A percentile compares a stretch with the other conserved stretches of the same genome.
These are phyloP conservation scores for Oplegnathus fasciatus DNA, from an alignment of 2,113 vertebrate species.

Conservation along the genomic window DNA sequence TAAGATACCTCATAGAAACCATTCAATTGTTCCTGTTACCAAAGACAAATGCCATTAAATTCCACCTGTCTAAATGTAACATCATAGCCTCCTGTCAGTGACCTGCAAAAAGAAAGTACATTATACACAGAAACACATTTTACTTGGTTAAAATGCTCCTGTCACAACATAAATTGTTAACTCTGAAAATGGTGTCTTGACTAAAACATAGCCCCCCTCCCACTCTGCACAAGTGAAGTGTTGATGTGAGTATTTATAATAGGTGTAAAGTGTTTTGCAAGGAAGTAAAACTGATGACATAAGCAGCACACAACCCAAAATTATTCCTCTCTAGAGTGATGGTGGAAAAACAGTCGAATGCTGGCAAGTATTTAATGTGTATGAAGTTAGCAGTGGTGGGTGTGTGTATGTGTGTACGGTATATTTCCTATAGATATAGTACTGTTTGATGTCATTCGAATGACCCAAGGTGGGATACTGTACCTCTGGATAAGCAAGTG, in stretches of 20 bases:
- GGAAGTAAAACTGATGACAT: conserved; percentile 49
- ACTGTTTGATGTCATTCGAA: conserved; percentile 2
- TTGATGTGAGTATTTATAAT: conserved; percentile 64
- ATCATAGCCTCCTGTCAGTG: background rate
- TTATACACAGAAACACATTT: background rate
- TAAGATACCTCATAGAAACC: background rate
- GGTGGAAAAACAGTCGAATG: conserved; percentile 30
- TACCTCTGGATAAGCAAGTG: background rate
- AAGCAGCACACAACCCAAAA: conserved; percentile 26
- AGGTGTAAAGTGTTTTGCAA: conserved; percentile 14
- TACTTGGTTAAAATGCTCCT: background rate
- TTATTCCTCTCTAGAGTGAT: conserved; percentile 47
- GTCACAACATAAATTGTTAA: background rate
- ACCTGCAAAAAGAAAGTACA: conserved; percentile 12
- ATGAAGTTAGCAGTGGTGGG: background rate
- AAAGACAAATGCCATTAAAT: conserved; percentile 1
- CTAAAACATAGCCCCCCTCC: conserved; percentile 7
- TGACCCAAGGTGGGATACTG: background rate
- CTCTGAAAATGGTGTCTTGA: background rate
- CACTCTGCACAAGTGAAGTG: conserved; percentile 13
- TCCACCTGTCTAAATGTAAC: background rate
- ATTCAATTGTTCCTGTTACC: background rate
- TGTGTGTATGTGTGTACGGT: background rate
- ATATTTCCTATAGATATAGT: background rate
- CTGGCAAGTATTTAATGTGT: background rate